Percentiles rank a stretch among this genome's conserved stretches.
Conservation (phyloP, 2,113 vertebrate species). For the Climacteris rufus region DNA sequence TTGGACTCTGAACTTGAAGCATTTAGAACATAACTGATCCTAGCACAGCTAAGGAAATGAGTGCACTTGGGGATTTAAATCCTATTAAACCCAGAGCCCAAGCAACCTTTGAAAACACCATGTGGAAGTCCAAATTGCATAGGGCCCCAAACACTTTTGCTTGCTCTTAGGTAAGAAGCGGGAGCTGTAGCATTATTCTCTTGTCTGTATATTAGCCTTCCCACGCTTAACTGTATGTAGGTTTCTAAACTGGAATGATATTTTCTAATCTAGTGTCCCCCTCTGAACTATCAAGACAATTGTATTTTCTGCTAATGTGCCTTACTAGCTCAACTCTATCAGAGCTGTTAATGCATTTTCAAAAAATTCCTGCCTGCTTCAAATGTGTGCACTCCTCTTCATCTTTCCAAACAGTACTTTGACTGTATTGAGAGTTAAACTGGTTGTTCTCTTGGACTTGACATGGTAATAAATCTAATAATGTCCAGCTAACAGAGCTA, state of each 20-base stretch:
- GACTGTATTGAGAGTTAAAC: conserved; percentile 47
- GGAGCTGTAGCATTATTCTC: not conserved
- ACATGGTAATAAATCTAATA: conserved; percentile 64
- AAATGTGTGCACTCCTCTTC: not conserved
- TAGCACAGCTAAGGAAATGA: not conserved
- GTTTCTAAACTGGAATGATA: not conserved
- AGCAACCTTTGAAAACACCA: not conserved
- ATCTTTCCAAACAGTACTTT: not conserved
- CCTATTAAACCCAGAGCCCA: not conserved
- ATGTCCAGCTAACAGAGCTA: conserved; percentile 27
- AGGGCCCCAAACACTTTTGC: not conserved
- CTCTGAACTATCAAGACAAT: not conserved
- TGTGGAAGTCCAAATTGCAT: not conserved
- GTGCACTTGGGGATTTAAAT: not conserved
- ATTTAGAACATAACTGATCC: not conserved
- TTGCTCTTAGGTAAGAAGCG: not conserved
- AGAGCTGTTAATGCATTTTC: not conserved
- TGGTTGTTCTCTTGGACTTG: conserved; percentile 40
- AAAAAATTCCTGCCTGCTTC: not conserved
- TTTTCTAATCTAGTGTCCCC: not conserved
- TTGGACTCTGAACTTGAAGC: not conserved
- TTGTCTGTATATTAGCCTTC: not conserved
- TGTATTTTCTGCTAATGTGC: not conserved
- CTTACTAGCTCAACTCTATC: not conserved
- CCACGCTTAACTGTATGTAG: accelerated